Evolutionary conservation across 2,888 invertebrate genomes (phyloP), one percentile per base, ranked within the genome.

Genomic region (Ectemnius lituratus): DNA sequence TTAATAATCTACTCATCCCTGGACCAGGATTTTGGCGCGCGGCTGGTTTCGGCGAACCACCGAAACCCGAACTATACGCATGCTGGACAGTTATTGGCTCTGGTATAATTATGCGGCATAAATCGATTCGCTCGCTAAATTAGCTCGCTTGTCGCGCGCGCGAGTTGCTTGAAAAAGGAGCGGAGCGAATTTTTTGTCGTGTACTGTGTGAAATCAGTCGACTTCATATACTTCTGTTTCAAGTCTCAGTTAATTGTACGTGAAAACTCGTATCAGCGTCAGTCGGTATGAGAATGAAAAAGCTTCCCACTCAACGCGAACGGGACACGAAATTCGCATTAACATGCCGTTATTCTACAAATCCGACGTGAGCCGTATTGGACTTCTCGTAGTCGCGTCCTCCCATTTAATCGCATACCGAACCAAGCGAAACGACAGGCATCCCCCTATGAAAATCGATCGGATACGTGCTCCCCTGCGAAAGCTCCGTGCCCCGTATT

Each of bases 71-170:
- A 37, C 37, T 37, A 37, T 37, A 37, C 37, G 37, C 11, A 4
- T 37, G 1, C 37, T 1, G 37, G 37, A 6, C 75, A 68, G 79
- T 79, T 81, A 81, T 81, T 68, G 81, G 79, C 75, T 75, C 75
- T 77, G 70, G 79, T 82, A 66, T 79, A 81, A 81, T 81, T 82
- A 81, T 82, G 37, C 77, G 75, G 73, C 73, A 66, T 71, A 67
- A 63, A 37, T 37, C 37, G 37, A 37, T 37, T 37, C 8, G 11
- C 8, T 8, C 37, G 37, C 37, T 37, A 37, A 37, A 37, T 37
- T 37, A 37, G 37, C 37, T 2, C 11, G 37, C 8, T 37, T 37
- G 37, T 37, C 37, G 37, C 37, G 2, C 4, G 37, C 6, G 8
- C 8, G 37, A 37, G 11, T 6, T 37, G 1, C 8, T 6, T 2